Percentiles rank a stretch among this genome's conserved stretches.
These are phyloP conservation scores for Cheilinus undulatus DNA, from an alignment of 2,113 vertebrate species.

Conservation along the genomic window DNA sequence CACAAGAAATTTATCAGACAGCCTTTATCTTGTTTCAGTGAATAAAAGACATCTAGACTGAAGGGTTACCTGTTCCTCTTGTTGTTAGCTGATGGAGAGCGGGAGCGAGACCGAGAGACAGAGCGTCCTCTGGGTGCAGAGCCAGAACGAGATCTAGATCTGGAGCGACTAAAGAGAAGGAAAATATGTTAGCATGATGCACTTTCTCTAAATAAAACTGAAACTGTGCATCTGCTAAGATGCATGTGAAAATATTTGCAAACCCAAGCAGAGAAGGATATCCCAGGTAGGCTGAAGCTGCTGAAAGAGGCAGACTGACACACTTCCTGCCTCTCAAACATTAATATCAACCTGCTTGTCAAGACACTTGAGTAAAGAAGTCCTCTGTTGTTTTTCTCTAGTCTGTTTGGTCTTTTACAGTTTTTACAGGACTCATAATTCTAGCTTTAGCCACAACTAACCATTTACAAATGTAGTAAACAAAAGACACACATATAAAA, in stretches of 20 bases:
- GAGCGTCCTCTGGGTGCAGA: constrained; percentile 73
- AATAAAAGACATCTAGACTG: constrained; percentile 12
- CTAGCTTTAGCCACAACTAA: background rate
- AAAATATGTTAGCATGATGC: background rate
- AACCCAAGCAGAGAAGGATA: too few relatives aligned
- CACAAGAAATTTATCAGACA: constrained; percentile 28
- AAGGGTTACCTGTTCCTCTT: constrained; percentile 80
- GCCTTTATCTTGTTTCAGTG: constrained; percentile 15
- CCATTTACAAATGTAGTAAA: background rate
- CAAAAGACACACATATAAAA: background rate
- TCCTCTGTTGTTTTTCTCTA: background rate
- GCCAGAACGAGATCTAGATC: constrained; percentile 75
- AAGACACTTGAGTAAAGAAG: background rate
- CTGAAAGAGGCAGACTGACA: too few relatives aligned
- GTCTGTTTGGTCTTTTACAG: background rate
- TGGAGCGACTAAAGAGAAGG: constrained; percentile 70
- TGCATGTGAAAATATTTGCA: background rate
- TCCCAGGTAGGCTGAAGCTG: too few relatives aligned
- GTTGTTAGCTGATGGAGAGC: constrained; percentile 77
- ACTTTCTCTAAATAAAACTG: background rate
- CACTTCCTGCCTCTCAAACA: too few relatives aligned
- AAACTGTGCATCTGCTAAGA: background rate
- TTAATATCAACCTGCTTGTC: background rate
- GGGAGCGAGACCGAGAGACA: constrained; percentile 76
- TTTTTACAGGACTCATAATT: background rate